Percentiles rank a stretch among this genome's conserved stretches.
Conservation (phyloP, 2,888 invertebrate species). For the Myopa testacea region DNA sequence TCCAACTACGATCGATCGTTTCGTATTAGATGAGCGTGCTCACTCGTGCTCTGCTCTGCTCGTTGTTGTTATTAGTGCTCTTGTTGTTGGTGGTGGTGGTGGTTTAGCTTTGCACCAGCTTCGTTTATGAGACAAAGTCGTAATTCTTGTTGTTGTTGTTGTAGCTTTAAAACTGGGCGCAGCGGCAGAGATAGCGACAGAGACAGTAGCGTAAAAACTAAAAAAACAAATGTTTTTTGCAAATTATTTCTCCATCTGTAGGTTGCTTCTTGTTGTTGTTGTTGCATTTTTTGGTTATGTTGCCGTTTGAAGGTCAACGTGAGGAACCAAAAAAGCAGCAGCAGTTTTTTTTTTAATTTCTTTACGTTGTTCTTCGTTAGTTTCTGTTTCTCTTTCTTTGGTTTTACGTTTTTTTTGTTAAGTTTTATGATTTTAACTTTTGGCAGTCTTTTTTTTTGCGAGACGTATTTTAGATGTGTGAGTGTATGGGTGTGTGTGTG, state of each 20-base stretch:
- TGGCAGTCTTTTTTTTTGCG: constrained; percentile 52
- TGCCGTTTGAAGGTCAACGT: constrained; percentile 68
- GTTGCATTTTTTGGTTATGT: constrained; percentile 55
- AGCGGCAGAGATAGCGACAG: constrained; percentile 48
- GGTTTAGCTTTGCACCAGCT: constrained; percentile 26
- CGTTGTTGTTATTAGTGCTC: not conserved
- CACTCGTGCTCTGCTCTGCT: not conserved
- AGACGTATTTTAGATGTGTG: constrained; percentile 41
- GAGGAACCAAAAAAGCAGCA: constrained; percentile 68
- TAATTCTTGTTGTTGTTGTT: constrained; percentile 29
- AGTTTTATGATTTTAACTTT: constrained; percentile 48
- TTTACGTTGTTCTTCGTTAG: constrained; percentile 38
- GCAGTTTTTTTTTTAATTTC: constrained; percentile 53
- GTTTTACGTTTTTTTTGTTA: constrained; percentile 48
- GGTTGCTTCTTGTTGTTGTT: constrained; percentile 50
- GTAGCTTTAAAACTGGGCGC: constrained; percentile 56
- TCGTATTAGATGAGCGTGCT: constrained; percentile 54
- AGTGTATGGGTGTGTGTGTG: constrained; percentile 35
- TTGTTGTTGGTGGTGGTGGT: constrained; percentile 9
- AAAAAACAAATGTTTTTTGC: constrained; percentile 50
- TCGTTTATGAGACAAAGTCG: constrained; percentile 51
- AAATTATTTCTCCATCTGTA: constrained; percentile 52
- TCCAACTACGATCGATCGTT: constrained; percentile 24
- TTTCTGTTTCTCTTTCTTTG: constrained; percentile 37
- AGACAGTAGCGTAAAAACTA: constrained; percentile 39